Conservation (phyloP, 2,797 vertebrate species). For the Nothura maculosa region DNA sequence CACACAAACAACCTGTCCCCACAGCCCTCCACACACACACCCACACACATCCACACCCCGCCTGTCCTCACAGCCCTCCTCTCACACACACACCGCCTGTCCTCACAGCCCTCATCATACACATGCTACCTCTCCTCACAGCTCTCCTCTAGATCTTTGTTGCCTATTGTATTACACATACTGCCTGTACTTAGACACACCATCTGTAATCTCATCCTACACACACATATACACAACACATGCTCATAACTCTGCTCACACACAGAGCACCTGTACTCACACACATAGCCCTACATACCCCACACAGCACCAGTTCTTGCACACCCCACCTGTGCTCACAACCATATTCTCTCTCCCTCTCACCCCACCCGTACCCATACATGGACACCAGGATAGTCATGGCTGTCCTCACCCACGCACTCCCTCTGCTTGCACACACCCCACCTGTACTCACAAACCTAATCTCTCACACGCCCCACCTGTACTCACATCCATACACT, state of each 20-base stretch:
- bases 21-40: no score
- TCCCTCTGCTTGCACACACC: no score
- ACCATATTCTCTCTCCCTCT: neutral
- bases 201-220: neutral
- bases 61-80: neutral
- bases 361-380: neutral
- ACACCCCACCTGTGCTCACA: no score
- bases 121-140: neutral
- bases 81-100: no score
- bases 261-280: neutral
- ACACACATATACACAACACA: no score
- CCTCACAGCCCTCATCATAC: no score
- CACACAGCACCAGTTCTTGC: no score
- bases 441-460: no score
- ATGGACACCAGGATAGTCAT: no score
- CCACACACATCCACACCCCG: rapidly evolving
- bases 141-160: neutral
- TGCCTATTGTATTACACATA: neutral
- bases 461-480: neutral
- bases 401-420: rapidly evolving
- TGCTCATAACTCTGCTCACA: neutral
- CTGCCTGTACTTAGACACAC: rapidly evolving
- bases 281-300: no score
- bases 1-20: no score
- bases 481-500: neutral